phyloP scores from a whole-genome alignment of 2,888 invertebrate genomes.

The Conistra vaccinii region DNA sequence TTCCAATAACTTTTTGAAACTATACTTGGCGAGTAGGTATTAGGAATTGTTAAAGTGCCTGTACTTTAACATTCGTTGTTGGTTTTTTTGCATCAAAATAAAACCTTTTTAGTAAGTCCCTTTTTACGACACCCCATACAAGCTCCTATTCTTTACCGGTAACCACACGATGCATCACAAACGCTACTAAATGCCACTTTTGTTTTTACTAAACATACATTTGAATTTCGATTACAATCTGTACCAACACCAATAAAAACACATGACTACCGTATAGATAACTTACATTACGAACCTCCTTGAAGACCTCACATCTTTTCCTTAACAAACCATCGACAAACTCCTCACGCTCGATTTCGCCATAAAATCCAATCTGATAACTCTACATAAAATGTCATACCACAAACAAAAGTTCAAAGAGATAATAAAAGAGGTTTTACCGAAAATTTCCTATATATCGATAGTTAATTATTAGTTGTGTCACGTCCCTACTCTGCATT shows the following conservation, averaged over 20 bases:
- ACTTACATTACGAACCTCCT: conserved; percentile 36
- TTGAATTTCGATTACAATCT: conserved; percentile 42
- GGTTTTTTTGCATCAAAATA: neutral
- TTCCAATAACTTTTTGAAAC: neutral
- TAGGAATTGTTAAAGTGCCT: neutral
- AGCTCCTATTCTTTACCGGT: neutral
- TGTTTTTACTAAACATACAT: conserved; percentile 31
- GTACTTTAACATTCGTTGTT: neutral
- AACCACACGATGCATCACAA: neutral
- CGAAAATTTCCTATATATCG: conserved; percentile 63
- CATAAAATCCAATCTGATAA: conserved; percentile 68
- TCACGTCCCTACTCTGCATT: conserved; percentile 75
- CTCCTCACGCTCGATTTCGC: conserved; percentile 61
- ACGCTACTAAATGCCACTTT: conserved; percentile 29
- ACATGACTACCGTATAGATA: conserved; percentile 19
- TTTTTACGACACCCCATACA: conserved; percentile 1
- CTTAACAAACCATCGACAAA: conserved; percentile 51
- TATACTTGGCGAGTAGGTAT: neutral
- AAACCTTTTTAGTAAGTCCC: neutral
- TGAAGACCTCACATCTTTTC: conserved; percentile 57
- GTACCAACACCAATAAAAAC: conserved; percentile 35
- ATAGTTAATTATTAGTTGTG: conserved; percentile 64
- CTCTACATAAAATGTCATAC: conserved; percentile 54
- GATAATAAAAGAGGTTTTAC: conserved; percentile 63
- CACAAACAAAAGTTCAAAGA: conserved; percentile 62